Conservation (phyloP, 1,140 invertebrate genomes). For the Drosophila nikananu region DNA sequence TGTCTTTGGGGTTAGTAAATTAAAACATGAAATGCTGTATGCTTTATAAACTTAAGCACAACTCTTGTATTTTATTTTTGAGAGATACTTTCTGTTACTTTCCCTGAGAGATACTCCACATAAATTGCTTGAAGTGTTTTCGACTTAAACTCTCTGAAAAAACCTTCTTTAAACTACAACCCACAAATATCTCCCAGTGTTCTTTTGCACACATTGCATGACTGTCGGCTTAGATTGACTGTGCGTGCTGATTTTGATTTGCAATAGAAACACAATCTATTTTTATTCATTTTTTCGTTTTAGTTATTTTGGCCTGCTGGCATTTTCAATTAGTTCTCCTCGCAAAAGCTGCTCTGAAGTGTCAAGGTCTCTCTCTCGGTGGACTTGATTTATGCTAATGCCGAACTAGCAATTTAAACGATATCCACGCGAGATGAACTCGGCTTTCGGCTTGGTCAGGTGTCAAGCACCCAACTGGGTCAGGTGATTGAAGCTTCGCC, state of each 20-base stretch:
- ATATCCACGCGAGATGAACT: constrained; percentile 57
- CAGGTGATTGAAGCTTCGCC: constrained; percentile 44
- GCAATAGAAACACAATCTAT: constrained; percentile 44
- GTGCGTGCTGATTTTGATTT: constrained; percentile 61
- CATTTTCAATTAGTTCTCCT: constrained; percentile 68
- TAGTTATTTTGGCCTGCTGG: constrained; percentile 27
- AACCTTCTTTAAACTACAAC: neutral
- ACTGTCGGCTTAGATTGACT: constrained; percentile 64
- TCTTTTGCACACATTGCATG: constrained; percentile 44
- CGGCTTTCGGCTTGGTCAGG: constrained; percentile 50
- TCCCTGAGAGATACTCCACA: neutral
- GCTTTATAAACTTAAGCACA: too few relatives aligned
- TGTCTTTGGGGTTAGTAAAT: neutral
- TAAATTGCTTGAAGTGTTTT: neutral
- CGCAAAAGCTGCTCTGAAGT: constrained; percentile 28
- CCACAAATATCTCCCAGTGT: neutral
- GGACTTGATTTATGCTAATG: constrained; percentile 60
- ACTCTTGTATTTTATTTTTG: too few relatives aligned
- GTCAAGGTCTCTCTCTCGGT: constrained; percentile 53
- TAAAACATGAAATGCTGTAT: neutral
- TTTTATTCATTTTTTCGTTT: constrained; percentile 8
- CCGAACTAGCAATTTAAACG: constrained; percentile 20
- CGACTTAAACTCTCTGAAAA: neutral
- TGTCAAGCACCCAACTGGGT: constrained; percentile 63
- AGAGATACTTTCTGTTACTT: neutral